Evolutionary conservation across 2,113 vertebrate species (phyloP).

Genomic region (Salvelinus namaycush): DNA sequence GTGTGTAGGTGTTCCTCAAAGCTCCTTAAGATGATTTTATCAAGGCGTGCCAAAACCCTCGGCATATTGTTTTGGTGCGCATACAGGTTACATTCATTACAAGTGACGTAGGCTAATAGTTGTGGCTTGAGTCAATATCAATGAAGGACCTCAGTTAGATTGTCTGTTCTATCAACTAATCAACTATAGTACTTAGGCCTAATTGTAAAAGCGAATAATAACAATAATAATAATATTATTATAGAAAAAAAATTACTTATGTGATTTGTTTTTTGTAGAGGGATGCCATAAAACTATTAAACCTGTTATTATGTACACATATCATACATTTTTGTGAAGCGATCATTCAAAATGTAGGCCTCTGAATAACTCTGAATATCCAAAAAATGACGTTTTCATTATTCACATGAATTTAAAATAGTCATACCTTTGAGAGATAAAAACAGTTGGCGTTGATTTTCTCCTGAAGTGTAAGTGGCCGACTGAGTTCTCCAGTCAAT

Average conservation of each 20-base stretch:
- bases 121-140: slow-evolving; percentile 32
- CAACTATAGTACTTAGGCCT: neutral
- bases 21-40: slow-evolving; percentile 98
- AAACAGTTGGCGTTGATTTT: neutral
- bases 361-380: neutral
- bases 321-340: too few species aligned
- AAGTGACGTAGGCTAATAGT: slow-evolving; percentile 59
- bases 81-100: slow-evolving; percentile 54
- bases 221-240: neutral
- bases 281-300: neutral
- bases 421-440: neutral
- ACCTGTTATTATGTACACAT: slow-evolving; percentile 20
- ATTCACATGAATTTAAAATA: neutral
- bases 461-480: neutral
- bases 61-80: slow-evolving; percentile 87
- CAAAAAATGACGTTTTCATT: neutral
- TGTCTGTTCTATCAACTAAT: neutral
- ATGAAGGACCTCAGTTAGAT: slow-evolving; percentile 6
- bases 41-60: slow-evolving; percentile 97
- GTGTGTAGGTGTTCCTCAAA: slow-evolving; percentile 93
- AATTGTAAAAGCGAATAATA: neutral
- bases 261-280: neutral
- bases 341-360: neutral
- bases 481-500: neutral
- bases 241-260: neutral